Conservation (phyloP, 2,797 vertebrate species). For the Phataginus tetradactyla region DNA sequence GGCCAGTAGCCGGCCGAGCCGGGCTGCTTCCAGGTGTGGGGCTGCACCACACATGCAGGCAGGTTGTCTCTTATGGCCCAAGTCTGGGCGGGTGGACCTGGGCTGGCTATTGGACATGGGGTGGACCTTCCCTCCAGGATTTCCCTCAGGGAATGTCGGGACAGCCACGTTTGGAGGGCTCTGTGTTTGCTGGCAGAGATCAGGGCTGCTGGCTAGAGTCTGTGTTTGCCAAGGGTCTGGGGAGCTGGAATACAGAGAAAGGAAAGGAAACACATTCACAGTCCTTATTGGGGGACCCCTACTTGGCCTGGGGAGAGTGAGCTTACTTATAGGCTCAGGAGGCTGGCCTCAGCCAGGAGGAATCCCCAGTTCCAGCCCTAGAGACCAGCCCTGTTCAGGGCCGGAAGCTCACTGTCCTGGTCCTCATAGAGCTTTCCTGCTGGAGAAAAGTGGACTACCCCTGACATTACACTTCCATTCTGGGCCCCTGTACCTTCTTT, state of each 20-base stretch:
- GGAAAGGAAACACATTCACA: neutral
- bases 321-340: neutral
- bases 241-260: neutral
- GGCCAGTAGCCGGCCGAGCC: neutral
- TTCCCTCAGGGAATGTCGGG: neutral
- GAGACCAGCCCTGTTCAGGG: neutral
- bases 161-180: neutral
- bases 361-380: neutral
- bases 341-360: neutral
- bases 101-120: neutral
- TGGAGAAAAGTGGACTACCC: neutral
- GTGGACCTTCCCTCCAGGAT: neutral
- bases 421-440: neutral
- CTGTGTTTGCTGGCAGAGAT: neutral
- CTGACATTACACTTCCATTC: neutral
- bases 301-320: neutral
- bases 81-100: neutral
- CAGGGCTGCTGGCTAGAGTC: neutral
- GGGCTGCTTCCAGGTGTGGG: neutral
- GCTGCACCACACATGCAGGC: too few species aligned
- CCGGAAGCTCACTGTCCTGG: neutral
- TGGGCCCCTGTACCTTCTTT: neutral
- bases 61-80: neutral
- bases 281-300: accelerated
- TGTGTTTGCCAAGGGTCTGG: constrained; percentile 47